phyloP scores from a whole-genome alignment of 2,888 invertebrate genomes.

The Erannis defoliaria region DNA sequence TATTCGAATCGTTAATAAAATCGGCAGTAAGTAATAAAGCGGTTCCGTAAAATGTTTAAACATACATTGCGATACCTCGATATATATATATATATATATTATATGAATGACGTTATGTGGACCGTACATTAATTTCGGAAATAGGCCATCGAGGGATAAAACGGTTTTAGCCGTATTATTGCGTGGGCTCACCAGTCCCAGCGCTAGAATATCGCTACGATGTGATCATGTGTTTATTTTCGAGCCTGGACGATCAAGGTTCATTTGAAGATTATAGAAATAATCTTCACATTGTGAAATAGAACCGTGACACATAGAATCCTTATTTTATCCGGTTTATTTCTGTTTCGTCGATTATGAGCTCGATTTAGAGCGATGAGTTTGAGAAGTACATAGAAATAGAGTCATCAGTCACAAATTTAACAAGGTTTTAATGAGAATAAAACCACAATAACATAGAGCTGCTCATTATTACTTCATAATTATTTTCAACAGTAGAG shows the following conservation, averaged over 20 bases:
- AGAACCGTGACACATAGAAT: conserved; percentile 14
- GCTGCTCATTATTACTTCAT: no score
- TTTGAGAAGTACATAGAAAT: background rate
- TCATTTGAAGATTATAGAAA: conserved; percentile 2
- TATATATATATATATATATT: no score
- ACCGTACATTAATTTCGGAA: conserved; percentile 39
- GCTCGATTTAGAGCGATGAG: background rate
- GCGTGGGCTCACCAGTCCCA: conserved; percentile 26
- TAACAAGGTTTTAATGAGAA: background rate
- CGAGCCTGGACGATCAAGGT: conserved; percentile 3
- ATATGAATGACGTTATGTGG: conserved; percentile 39
- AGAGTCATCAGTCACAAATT: background rate
- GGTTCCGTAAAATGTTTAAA: conserved; percentile 7
- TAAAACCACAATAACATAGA: background rate
- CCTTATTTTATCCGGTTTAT: conserved; percentile 4
- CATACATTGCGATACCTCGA: conserved; percentile 38
- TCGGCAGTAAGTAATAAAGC: background rate
- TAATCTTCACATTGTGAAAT: conserved; percentile 10
- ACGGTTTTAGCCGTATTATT: conserved; percentile 38
- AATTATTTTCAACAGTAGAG: no score
- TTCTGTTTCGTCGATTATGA: conserved; percentile 2
- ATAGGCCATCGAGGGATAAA: conserved; percentile 54
- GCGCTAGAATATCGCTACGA: conserved; percentile 25
- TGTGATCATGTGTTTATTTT: conserved; percentile 36
- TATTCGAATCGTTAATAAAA: background rate